phyloP scores from a whole-genome alignment of 1,140 invertebrate species.

The Rhopalosiphum maidis region DNA sequence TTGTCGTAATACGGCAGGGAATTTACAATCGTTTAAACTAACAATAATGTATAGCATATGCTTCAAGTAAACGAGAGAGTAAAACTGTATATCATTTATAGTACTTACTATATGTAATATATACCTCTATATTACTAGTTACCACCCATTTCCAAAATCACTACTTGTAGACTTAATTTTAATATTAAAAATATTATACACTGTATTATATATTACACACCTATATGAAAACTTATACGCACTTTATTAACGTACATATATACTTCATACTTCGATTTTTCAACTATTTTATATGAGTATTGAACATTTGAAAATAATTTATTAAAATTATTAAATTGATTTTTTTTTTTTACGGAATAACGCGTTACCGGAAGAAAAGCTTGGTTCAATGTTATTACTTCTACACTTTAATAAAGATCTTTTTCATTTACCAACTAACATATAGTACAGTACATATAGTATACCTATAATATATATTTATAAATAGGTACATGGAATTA shows the following conservation, averaged over 20 bases:
- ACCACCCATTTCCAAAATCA: background rate
- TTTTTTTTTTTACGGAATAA: too few species aligned
- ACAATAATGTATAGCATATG: background rate
- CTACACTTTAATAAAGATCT: background rate
- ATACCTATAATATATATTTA: too few species aligned
- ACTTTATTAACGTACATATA: too few species aligned
- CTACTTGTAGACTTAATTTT: background rate
- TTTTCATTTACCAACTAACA: background rate
- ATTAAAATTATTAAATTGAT: too few species aligned
- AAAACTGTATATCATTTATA: background rate
- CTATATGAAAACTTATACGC: too few species aligned
- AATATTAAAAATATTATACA: background rate
- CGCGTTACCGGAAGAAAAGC: too few species aligned
- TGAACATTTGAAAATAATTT: too few species aligned
- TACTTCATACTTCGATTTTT: too few species aligned
- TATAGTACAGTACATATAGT: background rate
- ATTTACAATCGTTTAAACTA: slow-evolving; percentile 30
- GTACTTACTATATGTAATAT: background rate
- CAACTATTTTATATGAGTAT: too few species aligned
- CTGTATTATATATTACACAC: too few species aligned
- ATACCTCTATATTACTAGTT: background rate
- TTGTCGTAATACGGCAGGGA: slow-evolving; percentile 7
- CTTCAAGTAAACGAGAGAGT: background rate
- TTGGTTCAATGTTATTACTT: background rate
- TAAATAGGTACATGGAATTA: background rate